Evolutionary conservation across 1,140 invertebrate genomes (phyloP), one percentile per base, ranked within the genome.

Genomic region (Neoseiulus cucumeris): DNA sequence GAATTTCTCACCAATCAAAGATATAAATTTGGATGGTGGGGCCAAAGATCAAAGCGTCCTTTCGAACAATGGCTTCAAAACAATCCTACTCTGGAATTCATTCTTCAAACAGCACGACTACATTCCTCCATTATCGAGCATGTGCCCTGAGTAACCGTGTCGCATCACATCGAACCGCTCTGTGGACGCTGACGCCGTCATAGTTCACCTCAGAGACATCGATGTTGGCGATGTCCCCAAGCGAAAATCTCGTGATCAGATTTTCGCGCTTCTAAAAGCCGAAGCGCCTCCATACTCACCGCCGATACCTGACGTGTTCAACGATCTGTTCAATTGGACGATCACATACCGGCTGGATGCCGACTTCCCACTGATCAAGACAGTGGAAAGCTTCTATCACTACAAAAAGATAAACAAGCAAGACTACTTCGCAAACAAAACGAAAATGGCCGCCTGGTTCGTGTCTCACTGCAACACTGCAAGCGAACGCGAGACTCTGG

Each of bases 381-480:
- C 65, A 9, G 65, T 45, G 25, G 28, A 68, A 12, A 17, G 41
- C 6, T 20, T 45, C 18, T 22, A 45, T 25, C 5, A 30, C 6
- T 22, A 22, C 33, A 68, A 28, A 44, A 20, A 25, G 42, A 6
- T 9, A 39, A 42, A 51, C 20, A 25, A 44, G 12, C 44, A 20
- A 17, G 44, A 67, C n/a, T 55, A 39, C 64, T 44, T 51, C 30
- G 9, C 12, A 29, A 51, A 25, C 14, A 77, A 79, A 67, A 74
- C 68, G 6, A 79, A 77, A 68, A 70, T 74, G 55, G 73, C 70
- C 1, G 73, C 75, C 17, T 79, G 78, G 78, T 70, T 79, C 25
- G 77, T 79, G 1, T 76, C 74, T 18, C 78, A 81, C 68, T 81
- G 79, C 71, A 65, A 67, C 9, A 71, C 74, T 0, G 18, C 42